Evolutionary conservation across 2,113 vertebrate genomes (phyloP).

Genomic region (Marmota flaviventris): DNA sequence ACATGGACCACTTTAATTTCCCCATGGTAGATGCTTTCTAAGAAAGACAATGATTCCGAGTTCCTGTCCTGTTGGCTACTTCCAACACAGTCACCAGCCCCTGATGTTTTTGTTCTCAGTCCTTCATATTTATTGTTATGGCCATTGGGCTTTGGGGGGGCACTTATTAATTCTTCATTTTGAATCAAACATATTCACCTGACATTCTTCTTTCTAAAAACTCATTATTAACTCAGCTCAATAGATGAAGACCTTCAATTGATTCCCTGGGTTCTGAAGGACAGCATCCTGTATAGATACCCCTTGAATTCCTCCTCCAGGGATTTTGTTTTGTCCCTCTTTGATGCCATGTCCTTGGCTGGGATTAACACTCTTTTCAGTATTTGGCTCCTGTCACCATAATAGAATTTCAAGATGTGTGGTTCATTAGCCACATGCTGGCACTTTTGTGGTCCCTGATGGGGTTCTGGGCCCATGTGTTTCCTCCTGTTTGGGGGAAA

Average conservation of each 20-base stretch:
- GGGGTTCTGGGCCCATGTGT: slow-evolving; percentile 61
- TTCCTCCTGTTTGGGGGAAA: slow-evolving; percentile 63
- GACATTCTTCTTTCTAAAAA: slow-evolving; percentile 64
- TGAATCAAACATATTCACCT: slow-evolving; percentile 67
- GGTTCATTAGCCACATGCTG: slow-evolving; percentile 68
- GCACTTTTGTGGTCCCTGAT: slow-evolving; percentile 80
- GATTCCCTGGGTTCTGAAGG: slow-evolving; percentile 69
- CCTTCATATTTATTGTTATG: slow-evolving; percentile 60
- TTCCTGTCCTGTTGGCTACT: not conserved
- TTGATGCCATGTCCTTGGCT: slow-evolving; percentile 72
- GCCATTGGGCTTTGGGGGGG: not conserved
- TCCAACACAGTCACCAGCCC: not conserved
- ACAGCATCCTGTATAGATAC: slow-evolving; percentile 42
- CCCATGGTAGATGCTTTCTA: not conserved
- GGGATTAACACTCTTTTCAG: slow-evolving; percentile 52
- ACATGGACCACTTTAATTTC: not conserved
- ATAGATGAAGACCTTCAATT: slow-evolving; percentile 16
- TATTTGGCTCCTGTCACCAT: slow-evolving; percentile 73
- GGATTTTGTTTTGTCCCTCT: slow-evolving; percentile 72
- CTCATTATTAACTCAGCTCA: slow-evolving; percentile 52
- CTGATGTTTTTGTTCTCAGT: slow-evolving; percentile 54
- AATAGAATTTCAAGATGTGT: slow-evolving; percentile 74
- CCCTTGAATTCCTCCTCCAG: slow-evolving; percentile 65
- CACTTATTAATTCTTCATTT: slow-evolving; percentile 72
- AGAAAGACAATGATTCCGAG: not conserved